Evolutionary conservation across 2,797 vertebrate species (phyloP), one percentile per base, ranked within the genome.

Genomic region (Antennarius maculatus): DNA sequence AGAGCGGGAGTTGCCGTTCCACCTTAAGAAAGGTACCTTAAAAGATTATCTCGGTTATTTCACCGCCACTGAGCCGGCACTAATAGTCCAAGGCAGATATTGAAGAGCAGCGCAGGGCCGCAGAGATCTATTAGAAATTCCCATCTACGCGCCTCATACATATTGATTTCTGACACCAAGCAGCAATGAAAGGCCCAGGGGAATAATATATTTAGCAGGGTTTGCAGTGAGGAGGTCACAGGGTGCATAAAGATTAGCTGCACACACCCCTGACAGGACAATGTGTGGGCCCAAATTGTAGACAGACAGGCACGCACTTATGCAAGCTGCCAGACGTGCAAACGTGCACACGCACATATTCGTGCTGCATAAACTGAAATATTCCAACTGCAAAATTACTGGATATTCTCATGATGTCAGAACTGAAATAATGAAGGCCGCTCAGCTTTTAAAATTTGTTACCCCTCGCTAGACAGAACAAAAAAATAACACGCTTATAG

Each of bases 91-190:
- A 96, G 95, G 96, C 97, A 98, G 96, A 98, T 98, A 98, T 97
- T 96, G 96, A 98, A 96, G 96, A 97, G 97, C 95, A 97, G 95
- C 94, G 88, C 96, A 94, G 95, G 97, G 96, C 96, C 96, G 94
- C 94, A 95, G 96, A 98, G 96, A 97, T 97, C 96, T 97, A 98
- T 99, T 98, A 97, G 96, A 97, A 97, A 98, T 98, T 98, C 97
- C 96, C 96, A 96, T 97, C 97, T 96, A 96, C 95, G 94, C 95
- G 95, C 95, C 96, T 97, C 97, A 97, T 99, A 98, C 96, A 99
- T 98, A 98, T 98, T 99, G 97, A 99, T 99, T 98, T 96, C 96
- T 98, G 97, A 98, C 97, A 99, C 97, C 95, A 97, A 97, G 96
- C 97, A 97, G 96, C 96, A 96, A 95, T 95, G 96, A 96, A 96